Conservation (phyloP, 2,888 invertebrate genomes). For the Hylaea fasciaria region DNA sequence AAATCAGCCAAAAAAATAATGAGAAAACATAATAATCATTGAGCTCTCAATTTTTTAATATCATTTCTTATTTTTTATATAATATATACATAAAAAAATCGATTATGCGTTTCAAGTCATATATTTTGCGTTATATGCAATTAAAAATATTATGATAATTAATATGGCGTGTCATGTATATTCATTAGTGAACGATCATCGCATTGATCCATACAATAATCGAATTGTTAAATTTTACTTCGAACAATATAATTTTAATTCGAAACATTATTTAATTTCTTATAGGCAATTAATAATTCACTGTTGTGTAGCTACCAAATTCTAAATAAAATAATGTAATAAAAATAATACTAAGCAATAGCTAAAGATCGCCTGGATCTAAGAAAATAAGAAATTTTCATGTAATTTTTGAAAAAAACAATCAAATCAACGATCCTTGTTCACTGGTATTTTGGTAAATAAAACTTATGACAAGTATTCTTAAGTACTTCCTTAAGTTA, state of each 20-base stretch:
- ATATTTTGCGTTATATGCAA: constrained; percentile 16
- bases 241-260: constrained; percentile 4
- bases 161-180: constrained; percentile 33
- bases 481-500: constrained; percentile 75
- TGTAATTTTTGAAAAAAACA: constrained; percentile 37
- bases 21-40: constrained; percentile 39
- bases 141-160: constrained; percentile 30
- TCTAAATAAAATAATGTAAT: constrained; percentile 42
- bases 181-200: constrained; percentile 20
- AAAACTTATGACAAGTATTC: constrained; percentile 42
- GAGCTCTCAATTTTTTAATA: constrained; percentile 43
- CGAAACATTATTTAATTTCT: too few relatives aligned
- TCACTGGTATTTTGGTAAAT: constrained; percentile 68
- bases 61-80: constrained; percentile 32
- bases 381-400: constrained; percentile 29
- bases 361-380: constrained; percentile 47
- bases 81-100: constrained; percentile 41
- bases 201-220: constrained; percentile 12
- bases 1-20: constrained; percentile 36
- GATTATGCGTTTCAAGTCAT: constrained; percentile 40
- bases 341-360: constrained; percentile 51
- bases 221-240: neutral
- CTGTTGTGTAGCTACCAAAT: constrained; percentile 53
- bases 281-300: constrained; percentile 13
- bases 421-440: constrained; percentile 43